These are phyloP conservation scores for Eilema caniola DNA, from an alignment of 2,888 invertebrate genomes.

Conservation along the genomic window DNA sequence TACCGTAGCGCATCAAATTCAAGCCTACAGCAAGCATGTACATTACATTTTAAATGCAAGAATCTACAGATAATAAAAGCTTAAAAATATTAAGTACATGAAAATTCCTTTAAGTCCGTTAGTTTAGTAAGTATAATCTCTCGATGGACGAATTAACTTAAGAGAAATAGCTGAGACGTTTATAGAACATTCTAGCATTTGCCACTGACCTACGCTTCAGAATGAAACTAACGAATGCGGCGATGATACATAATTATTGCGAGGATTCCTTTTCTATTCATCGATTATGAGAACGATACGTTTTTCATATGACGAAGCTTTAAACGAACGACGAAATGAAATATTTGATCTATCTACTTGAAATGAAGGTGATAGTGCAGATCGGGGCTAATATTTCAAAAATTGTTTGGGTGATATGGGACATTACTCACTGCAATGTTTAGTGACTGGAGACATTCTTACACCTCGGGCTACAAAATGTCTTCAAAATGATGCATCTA, in stretches of 20 bases:
- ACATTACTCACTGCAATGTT: background rate
- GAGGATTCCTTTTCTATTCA: background rate
- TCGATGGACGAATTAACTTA: conserved; percentile 74
- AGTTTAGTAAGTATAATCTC: conserved; percentile 70
- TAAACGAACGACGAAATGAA: background rate
- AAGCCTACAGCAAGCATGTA: conserved; percentile 60
- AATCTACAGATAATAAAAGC: conserved; percentile 66
- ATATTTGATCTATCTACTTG: background rate
- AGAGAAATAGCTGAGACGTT: conserved; percentile 42
- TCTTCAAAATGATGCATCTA: background rate
- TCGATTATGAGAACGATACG: background rate
- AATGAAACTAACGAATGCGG: background rate
- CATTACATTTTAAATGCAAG: conserved; percentile 73
- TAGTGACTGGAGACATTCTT: background rate
- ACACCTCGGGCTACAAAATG: background rate
- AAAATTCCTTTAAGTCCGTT: conserved; percentile 74
- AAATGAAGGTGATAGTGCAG: background rate
- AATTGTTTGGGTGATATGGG: background rate
- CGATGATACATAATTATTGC: background rate
- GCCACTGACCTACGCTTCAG: conserved; percentile 16
- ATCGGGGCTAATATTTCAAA: background rate
- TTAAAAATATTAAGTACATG: conserved; percentile 83
- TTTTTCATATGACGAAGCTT: too few relatives aligned
- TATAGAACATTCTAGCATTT: conserved; percentile 43
- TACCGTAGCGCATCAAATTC: conserved; percentile 33